Conservation (phyloP, 2,797 vertebrate genomes). For the Pseudochromis fuscus region DNA sequence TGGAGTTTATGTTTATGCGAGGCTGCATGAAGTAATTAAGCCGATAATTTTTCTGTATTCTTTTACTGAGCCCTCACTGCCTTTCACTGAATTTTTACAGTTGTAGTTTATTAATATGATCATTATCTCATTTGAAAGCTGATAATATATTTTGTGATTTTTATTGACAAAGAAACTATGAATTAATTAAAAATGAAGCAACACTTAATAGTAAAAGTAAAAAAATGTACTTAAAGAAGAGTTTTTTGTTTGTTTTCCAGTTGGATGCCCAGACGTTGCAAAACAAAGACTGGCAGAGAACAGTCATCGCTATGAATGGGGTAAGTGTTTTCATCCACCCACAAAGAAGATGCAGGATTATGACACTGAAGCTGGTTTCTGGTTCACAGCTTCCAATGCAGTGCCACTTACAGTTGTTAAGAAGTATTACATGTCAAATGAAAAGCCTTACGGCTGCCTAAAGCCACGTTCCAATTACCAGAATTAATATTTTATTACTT, state of each 20-base stretch:
- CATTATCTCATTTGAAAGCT: background rate
- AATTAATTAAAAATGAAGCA: background rate
- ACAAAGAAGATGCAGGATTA: background rate
- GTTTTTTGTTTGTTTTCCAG: conserved; percentile 77
- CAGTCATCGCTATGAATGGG: conserved; percentile 91
- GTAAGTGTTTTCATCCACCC: conserved; percentile 77
- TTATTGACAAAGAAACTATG: background rate
- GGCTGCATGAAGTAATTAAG: background rate
- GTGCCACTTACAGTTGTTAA: no score
- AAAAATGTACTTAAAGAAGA: no score
- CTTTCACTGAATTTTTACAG: background rate
- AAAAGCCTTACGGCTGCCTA: no score
- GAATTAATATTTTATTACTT: no score
- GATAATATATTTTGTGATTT: background rate
- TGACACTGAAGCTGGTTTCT: background rate
- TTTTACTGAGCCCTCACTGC: background rate
- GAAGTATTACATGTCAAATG: no score
- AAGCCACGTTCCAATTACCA: no score
- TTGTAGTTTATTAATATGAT: background rate
- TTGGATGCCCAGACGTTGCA: conserved; percentile 90
- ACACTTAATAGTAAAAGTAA: no score
- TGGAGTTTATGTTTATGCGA: conserved; percentile 21
- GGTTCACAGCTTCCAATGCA: background rate
- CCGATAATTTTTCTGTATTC: background rate
- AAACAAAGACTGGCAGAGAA: conserved; percentile 95